These are phyloP conservation scores for Theonella swinhoei DNA, from an alignment of 37 sponge, comb jelly and placozoan genomes.

Conservation along the genomic window DNA sequence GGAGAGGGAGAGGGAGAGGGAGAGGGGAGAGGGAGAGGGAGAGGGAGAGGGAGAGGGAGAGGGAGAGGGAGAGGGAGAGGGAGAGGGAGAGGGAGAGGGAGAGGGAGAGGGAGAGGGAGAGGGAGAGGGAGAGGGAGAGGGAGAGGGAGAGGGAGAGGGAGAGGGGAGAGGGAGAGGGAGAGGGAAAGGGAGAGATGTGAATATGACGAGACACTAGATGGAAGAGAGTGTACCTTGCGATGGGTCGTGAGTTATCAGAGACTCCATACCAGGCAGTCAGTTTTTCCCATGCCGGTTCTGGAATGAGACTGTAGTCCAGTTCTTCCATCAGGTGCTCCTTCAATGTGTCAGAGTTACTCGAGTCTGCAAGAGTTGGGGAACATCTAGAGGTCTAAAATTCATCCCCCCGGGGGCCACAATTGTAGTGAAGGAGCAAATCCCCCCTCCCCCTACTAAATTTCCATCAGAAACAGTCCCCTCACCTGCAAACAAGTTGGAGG, in stretches of 20 bases:
- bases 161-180: slow-evolving; percentile 17
- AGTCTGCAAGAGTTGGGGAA: background rate
- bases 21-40: slow-evolving; percentile 28
- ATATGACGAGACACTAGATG: background rate
- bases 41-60: slow-evolving; percentile 24
- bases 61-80: background rate
- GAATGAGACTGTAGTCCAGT: slow-evolving; percentile 74
- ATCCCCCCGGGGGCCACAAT: background rate
- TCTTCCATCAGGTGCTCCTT: slow-evolving; percentile 85
- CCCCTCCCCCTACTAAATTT: too few species aligned
- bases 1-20: slow-evolving; percentile 15
- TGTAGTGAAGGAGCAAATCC: background rate
- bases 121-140: slow-evolving; percentile 23
- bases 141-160: slow-evolving; percentile 28
- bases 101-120: slow-evolving; percentile 33
- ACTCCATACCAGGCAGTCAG: slow-evolving; percentile 71
- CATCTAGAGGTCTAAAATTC: background rate
- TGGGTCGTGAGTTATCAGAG: slow-evolving; percentile 24
- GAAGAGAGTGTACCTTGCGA: slow-evolving; percentile 62
- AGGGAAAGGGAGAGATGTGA: slow-evolving; percentile 4
- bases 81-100: slow-evolving; percentile 35
- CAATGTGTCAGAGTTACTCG: slow-evolving; percentile 2
- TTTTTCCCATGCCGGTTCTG: slow-evolving; percentile 74
- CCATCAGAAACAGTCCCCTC: too few species aligned
- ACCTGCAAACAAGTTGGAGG: slow-evolving; percentile 75